Conservation (phyloP, 2,113 vertebrate species). For the Pteruthius melanotis region DNA sequence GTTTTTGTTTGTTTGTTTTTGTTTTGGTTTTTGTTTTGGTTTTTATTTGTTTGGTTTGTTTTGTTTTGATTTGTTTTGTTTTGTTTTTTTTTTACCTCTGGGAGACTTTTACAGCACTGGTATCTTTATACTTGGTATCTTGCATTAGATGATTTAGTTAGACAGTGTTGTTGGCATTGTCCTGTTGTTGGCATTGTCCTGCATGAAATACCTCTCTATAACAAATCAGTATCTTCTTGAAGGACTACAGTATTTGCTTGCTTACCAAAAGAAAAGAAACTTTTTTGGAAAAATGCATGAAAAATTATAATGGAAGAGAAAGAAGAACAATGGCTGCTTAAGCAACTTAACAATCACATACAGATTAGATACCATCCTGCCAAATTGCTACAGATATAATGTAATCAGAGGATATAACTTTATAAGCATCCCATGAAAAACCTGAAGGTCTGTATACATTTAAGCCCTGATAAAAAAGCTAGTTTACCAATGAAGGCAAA, state of each 20-base stretch:
- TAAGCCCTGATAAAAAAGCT: neutral
- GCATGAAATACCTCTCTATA: neutral
- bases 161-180: neutral
- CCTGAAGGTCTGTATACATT: neutral
- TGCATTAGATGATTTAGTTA: neutral
- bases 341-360: neutral
- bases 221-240: neutral
- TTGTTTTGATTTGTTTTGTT: neutral
- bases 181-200: neutral
- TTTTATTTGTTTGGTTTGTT: too few relatives aligned
- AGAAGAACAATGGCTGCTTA: neutral
- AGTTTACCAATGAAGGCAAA: neutral
- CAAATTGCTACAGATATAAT: neutral
- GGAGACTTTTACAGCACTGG: neutral
- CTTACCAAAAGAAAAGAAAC: neutral
- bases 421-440: neutral
- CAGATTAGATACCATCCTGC: neutral
- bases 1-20: too few relatives aligned
- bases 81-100: too few relatives aligned
- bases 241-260: neutral
- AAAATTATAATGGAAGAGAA: neutral
- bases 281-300: neutral
- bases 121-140: neutral
- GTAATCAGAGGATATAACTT: neutral
- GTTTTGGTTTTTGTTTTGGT: too few relatives aligned